These are phyloP conservation scores for Dendrocopos noguchii DNA, from an alignment of 2,113 vertebrate species.

Conservation along the genomic window DNA sequence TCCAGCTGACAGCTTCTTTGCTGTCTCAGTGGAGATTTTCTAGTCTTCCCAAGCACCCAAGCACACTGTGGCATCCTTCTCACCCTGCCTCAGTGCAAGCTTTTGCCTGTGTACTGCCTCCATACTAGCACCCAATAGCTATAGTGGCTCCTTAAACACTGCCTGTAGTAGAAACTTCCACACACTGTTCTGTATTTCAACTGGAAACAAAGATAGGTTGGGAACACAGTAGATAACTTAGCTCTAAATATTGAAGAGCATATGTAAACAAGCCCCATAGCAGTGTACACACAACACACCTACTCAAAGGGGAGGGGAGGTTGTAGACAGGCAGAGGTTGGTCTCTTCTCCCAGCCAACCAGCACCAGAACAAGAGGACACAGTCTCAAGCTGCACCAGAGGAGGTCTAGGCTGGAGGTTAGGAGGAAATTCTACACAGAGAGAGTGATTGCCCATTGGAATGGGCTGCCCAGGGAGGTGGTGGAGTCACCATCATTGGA, in stretches of 20 bases:
- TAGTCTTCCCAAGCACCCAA: neutral
- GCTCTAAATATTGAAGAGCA: neutral
- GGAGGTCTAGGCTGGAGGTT: no score
- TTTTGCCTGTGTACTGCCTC: rapidly evolving
- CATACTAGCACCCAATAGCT: neutral
- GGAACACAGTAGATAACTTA: neutral
- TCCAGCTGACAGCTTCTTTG: neutral
- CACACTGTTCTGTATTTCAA: neutral
- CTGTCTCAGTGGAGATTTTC: neutral
- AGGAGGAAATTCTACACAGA: no score
- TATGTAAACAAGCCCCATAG: neutral
- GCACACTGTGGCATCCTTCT: neutral
- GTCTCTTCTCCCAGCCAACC: no score
- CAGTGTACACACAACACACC: neutral
- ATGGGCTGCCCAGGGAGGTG: no score
- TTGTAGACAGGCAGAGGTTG: no score
- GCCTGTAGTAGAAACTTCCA: neutral
- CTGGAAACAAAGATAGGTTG: neutral
- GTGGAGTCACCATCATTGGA: no score
- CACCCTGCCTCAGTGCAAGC: neutral
- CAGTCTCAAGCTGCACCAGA: no score
- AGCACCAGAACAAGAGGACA: no score
- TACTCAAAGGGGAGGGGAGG: neutral
- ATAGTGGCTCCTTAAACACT: neutral
- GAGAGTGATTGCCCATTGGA: no score